A percentile compares a stretch with the other conserved stretches of the same genome.
Conservation (phyloP, 2,113 vertebrate genomes). For the Lepidothrix coronata region DNA sequence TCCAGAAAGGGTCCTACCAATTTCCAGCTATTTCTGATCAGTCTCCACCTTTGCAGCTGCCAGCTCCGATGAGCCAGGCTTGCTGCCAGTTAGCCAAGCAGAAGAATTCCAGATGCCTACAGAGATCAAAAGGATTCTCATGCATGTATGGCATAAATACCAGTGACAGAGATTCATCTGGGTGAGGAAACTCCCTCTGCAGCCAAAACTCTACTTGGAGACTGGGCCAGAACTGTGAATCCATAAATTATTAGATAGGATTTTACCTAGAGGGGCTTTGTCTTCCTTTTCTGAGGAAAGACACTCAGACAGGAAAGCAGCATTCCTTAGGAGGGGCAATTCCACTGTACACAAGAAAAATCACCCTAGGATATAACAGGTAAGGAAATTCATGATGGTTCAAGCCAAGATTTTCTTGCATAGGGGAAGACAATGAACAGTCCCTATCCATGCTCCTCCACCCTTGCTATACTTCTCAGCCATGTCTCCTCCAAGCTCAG, state of each 20-base stretch:
- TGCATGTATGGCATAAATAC: neutral
- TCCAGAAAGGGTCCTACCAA: neutral
- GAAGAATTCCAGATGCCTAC: slow-evolving; percentile 36
- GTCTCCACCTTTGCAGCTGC: slow-evolving; percentile 31
- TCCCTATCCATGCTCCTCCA: neutral
- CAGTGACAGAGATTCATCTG: neutral
- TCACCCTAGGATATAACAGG: neutral
- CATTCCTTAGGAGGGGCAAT: neutral
- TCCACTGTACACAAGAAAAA: neutral
- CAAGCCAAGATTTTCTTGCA: neutral
- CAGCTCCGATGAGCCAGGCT: neutral
- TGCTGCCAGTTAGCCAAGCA: slow-evolving; percentile 22
- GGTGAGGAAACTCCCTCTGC: neutral
- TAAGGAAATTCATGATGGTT: neutral
- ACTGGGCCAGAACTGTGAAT: neutral
- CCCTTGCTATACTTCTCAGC: neutral
- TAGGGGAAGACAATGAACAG: neutral
- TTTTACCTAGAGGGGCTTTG: neutral
- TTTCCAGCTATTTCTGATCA: neutral
- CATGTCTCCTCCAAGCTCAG: neutral
- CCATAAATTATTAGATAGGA: neutral
- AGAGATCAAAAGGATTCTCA: slow-evolving; percentile 31
- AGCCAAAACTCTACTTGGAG: neutral
- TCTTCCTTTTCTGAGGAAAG: neutral
- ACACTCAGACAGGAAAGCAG: neutral